Evolutionary conservation across 2,888 invertebrate genomes (phyloP).

Genomic region (Lacanobia oleracea): DNA sequence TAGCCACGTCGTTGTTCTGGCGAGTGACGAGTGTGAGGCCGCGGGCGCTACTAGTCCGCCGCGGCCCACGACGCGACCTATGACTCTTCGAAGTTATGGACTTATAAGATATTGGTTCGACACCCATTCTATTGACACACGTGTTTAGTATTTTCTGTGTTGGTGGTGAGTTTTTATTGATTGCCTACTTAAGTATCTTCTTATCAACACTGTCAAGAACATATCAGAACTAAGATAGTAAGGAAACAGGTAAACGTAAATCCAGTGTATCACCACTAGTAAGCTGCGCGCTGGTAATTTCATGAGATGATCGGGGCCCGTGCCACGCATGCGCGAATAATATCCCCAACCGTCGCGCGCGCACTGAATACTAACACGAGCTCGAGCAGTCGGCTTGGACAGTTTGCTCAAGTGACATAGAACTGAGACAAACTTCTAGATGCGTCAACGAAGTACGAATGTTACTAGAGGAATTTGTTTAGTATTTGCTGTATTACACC

Average conservation of each 20-base stretch:
- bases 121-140: background rate
- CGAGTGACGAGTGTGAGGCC: too few relatives aligned
- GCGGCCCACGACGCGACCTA: background rate
- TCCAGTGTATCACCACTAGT: background rate
- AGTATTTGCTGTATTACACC: too few relatives aligned
- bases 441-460: conserved; percentile 2
- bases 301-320: conserved; percentile 17
- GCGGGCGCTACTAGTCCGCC: too few relatives aligned
- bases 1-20: background rate
- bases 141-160: too few relatives aligned
- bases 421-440: background rate
- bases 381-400: background rate
- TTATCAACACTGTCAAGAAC: conserved; percentile 5
- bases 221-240: background rate
- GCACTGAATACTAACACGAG: conserved; percentile 25
- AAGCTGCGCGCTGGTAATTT: conserved; percentile 39
- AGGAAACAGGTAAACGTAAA: conserved; percentile 41
- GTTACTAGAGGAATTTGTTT: too few relatives aligned
- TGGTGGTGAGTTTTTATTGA: background rate
- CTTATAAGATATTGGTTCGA: background rate
- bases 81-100: background rate
- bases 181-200: background rate
- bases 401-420: too few relatives aligned
- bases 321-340: conserved; percentile 18
- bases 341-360: conserved; percentile 8